Evolutionary conservation across 2,113 vertebrate genomes (phyloP), one percentile per base, ranked within the genome.

Genomic region (Ammodytes dubius): DNA sequence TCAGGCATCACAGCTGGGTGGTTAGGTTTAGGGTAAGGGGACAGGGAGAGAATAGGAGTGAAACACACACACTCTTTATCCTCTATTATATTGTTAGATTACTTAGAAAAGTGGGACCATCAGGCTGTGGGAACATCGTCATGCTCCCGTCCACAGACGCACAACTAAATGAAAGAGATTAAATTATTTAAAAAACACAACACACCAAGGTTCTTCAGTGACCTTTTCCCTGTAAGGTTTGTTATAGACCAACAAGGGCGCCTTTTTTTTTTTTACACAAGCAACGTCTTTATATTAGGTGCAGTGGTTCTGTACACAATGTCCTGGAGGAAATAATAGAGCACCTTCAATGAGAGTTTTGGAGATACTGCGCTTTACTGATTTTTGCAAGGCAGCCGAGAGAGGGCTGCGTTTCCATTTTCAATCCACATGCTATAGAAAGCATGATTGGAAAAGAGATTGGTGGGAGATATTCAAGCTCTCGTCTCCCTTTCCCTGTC

Each of bases 401-500:
- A 7, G 15, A 81, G 58, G 73, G 13, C 40, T 42, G 56, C 52
- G 69, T 40, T 54, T 27, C 19, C 63, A 81, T 87, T 59, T 83
- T 40, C 45, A 70, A 7, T 87, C 84, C 52, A 45, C 57, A 69
- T 76, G 61, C 70, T 45, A 27, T 27, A 6, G 54, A 70, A 65
- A 60, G 59, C 10, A 6, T 66, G 67, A 75, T 67, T 73, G 68
- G 27, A 27, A 17, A 75, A 50, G 49, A 68, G 76, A 76, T 42
- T 69, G 60, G 65, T 19, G 11, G 6, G 50, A 42, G 60, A 82
- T 47, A 76, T 71, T 69, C 58, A 42, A 59, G 39, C 57, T 61
- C 63, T 59, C 45, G 9, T 58, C 27, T 27, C 27, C 27, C 27
- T 27, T 27, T 27, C 42, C 79, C 81, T 42, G 72, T 40, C 61